Percentiles rank a stretch among this genome's conserved stretches.
phyloP scores from a whole-genome alignment of 2,797 vertebrate species.

The Myotis findleyi region DNA sequence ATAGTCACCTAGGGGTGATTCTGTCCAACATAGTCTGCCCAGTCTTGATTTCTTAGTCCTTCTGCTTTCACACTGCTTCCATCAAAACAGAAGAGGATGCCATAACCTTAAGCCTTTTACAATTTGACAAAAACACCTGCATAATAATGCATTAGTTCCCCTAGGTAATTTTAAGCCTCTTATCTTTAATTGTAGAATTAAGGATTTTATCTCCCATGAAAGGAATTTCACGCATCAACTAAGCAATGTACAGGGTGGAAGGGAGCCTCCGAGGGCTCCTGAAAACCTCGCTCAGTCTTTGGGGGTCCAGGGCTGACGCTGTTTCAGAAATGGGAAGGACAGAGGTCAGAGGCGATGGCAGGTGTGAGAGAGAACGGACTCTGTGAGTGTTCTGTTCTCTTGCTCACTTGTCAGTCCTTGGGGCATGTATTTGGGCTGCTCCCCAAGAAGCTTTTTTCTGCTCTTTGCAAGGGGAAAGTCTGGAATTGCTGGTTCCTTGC shows the following conservation, averaged over 20 bases:
- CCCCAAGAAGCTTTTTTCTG: neutral
- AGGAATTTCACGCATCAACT: constrained; percentile 15
- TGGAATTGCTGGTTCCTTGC: neutral
- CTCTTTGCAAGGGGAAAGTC: neutral
- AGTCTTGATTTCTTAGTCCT: neutral
- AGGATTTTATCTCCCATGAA: constrained; percentile 60
- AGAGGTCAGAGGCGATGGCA: neutral
- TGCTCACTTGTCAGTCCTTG: neutral
- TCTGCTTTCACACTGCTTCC: neutral
- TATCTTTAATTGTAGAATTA: constrained; percentile 65
- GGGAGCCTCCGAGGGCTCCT: neutral
- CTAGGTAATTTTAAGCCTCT: constrained; percentile 51
- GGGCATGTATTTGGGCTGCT: neutral
- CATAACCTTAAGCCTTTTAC: neutral
- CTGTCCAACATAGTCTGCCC: neutral
- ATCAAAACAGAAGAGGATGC: neutral
- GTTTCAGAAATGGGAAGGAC: neutral
- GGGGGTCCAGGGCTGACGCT: neutral
- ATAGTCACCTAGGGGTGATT: neutral
- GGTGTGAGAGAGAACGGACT: accelerated
- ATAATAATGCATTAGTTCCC: neutral
- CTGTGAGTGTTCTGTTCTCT: too few relatives aligned
- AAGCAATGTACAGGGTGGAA: neutral
- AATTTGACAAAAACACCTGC: constrained; percentile 55
- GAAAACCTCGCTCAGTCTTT: neutral